Evolutionary conservation across 2,797 vertebrate species (phyloP).

Genomic region (Sebastes cheni): DNA sequence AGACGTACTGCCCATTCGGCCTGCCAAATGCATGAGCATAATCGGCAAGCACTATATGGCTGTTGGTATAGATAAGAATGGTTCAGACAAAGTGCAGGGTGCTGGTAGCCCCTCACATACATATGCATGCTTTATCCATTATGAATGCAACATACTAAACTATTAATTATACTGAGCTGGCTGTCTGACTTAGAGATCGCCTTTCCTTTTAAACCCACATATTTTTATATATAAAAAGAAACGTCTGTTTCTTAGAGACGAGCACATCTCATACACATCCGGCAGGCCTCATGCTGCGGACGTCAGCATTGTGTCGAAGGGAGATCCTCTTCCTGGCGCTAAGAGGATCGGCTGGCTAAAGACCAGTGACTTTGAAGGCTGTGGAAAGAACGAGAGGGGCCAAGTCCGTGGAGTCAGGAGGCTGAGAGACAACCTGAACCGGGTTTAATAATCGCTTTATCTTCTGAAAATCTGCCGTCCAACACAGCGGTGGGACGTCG

Average conservation of each 20-base stretch:
- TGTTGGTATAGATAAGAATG: slow-evolving; percentile 47
- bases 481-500: neutral
- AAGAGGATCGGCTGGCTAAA: slow-evolving; percentile 71
- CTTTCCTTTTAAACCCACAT: slow-evolving; percentile 11
- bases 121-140: neutral
- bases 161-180: slow-evolving; percentile 23
- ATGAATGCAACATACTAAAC: slow-evolving; percentile 13
- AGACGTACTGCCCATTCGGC: slow-evolving; percentile 11
- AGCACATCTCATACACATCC: slow-evolving; percentile 28
- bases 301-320: slow-evolving; percentile 48
- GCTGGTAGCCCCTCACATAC: neutral
- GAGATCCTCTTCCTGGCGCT: slow-evolving; percentile 49
- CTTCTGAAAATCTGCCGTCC: slow-evolving; percentile 23
- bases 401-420: slow-evolving; percentile 1
- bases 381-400: slow-evolving; percentile 18
- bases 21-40: slow-evolving; percentile 38
- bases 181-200: slow-evolving; percentile 9
- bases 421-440: slow-evolving; percentile 28
- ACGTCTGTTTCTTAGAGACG: neutral
- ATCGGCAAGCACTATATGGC: slow-evolving; percentile 39
- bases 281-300: slow-evolving; percentile 40
- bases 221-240: neutral
- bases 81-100: neutral
- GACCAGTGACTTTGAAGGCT: slow-evolving; percentile 58
- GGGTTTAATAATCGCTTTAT: slow-evolving; percentile 32